A percentile compares a stretch with the other conserved stretches of the same genome.
Evolutionary conservation across 2,113 vertebrate genomes (phyloP).

Genomic region (Delphinapterus leucas): DNA sequence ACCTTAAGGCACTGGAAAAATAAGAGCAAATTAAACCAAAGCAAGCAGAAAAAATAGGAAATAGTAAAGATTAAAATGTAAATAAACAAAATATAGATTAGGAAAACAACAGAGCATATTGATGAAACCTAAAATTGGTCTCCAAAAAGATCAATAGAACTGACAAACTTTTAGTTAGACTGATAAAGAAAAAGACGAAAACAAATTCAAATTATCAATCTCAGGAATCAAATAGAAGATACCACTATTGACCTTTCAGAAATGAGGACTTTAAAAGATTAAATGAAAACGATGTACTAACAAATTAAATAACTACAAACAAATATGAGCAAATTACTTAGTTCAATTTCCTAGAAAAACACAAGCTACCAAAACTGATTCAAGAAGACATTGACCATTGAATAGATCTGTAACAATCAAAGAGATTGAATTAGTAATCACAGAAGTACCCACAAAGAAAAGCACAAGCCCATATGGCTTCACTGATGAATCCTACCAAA

Average conservation of each 20-base stretch:
- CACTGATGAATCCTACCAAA: no score
- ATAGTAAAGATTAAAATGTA: not conserved
- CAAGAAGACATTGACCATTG: not conserved
- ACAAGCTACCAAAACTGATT: not conserved
- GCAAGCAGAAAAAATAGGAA: not conserved
- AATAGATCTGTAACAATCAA: not conserved
- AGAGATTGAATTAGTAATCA: no score
- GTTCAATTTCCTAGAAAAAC: not conserved
- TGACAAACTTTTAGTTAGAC: not conserved
- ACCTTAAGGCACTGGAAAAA: not conserved
- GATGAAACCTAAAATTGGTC: not conserved
- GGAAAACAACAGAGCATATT: not conserved
- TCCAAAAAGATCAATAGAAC: not conserved
- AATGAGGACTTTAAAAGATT: not conserved
- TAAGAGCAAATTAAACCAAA: not conserved
- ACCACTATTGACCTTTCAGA: not conserved
- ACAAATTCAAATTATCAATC: not conserved
- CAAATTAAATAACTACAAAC: not conserved
- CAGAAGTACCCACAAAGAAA: no score
- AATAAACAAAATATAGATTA: not conserved
- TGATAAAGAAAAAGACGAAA: not conserved
- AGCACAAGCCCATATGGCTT: no score
- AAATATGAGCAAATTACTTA: not conserved
- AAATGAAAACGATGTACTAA: not conserved
- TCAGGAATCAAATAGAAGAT: not conserved